Conservation (phyloP, 2,888 invertebrate genomes). For the Iphiclides podalirius region DNA sequence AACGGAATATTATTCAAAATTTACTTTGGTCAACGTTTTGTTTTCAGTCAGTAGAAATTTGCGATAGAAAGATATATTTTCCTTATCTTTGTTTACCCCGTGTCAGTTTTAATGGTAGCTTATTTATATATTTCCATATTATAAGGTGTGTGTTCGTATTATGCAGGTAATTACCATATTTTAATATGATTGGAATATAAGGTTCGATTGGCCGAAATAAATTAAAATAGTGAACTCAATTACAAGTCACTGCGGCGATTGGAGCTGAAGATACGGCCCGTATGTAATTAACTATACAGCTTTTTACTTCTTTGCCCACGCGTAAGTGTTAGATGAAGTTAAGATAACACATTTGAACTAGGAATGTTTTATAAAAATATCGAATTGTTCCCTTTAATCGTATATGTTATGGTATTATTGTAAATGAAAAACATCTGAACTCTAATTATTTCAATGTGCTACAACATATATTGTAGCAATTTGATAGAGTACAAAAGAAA, state of each 20-base stretch:
- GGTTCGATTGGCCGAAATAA: conserved; percentile 41
- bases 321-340: conserved; percentile 5
- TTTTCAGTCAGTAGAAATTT: too few species aligned
- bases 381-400: not conserved
- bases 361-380: not conserved
- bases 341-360: not conserved
- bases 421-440: too few species aligned
- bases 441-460: too few species aligned
- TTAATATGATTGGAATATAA: conserved; percentile 39
- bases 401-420: too few species aligned
- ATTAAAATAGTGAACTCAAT: conserved; percentile 65
- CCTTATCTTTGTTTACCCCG: too few species aligned
- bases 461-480: too few species aligned
- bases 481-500: too few species aligned
- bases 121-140: too few species aligned
- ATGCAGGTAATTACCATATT: conserved; percentile 33
- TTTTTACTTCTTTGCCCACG: conserved; percentile 38
- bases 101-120: too few species aligned
- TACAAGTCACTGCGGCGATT: conserved; percentile 53
- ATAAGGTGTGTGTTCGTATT: conserved; percentile 5
- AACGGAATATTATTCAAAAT: too few species aligned
- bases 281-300: conserved; percentile 55
- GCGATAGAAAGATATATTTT: too few species aligned
- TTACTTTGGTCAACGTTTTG: too few species aligned
- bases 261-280: conserved; percentile 53